Evolutionary conservation across 2,113 vertebrate genomes (phyloP).

Genomic region (Pyxicephalus adspersus): DNA sequence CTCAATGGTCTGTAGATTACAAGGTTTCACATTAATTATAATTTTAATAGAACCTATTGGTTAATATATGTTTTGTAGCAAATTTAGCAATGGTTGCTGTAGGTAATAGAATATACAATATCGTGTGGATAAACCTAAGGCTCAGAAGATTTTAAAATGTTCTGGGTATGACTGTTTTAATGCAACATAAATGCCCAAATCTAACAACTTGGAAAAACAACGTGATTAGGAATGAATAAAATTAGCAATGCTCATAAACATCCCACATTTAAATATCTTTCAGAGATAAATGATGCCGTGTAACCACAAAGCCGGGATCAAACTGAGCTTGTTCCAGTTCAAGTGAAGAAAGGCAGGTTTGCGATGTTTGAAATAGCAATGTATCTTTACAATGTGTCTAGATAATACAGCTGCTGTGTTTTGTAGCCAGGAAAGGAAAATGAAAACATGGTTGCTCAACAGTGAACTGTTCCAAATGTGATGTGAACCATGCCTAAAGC

Average conservation of each 20-base stretch:
- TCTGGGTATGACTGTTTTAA: too few species aligned
- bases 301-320: neutral
- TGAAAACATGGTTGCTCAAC: slow-evolving; percentile 27
- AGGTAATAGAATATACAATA: too few species aligned
- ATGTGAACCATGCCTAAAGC: slow-evolving; percentile 41
- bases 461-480: slow-evolving; percentile 3
- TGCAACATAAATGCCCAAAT: too few species aligned
- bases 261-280: slow-evolving; percentile 28
- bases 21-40: too few species aligned
- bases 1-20: too few species aligned
- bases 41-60: too few species aligned
- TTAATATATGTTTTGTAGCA: too few species aligned
- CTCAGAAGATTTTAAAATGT: too few species aligned
- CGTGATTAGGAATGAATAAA: too few species aligned
- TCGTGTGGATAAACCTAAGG: too few species aligned
- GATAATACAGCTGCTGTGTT: slow-evolving; percentile 49
- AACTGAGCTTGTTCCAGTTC: neutral
- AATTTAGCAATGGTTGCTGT: too few species aligned
- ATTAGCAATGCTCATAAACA: too few species aligned
- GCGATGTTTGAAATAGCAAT: slow-evolving; percentile 6
- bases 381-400: neutral
- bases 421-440: slow-evolving; percentile 17
- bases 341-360: neutral
- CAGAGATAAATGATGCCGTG: neutral
- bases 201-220: neutral